Evolutionary conservation across 2,113 vertebrate species (phyloP).

Genomic region (Paramormyrops kingsleyae): DNA sequence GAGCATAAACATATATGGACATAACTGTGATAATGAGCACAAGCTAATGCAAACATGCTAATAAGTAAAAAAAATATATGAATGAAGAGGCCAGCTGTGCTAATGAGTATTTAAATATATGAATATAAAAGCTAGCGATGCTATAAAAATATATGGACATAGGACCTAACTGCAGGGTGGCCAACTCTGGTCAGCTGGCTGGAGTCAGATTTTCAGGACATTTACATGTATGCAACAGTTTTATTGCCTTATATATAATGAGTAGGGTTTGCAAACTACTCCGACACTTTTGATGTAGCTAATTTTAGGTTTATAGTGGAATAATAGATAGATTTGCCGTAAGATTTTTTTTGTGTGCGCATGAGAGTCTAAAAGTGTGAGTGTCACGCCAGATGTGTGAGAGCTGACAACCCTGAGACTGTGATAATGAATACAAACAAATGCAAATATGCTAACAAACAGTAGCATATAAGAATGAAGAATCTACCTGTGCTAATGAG

Average conservation of each 20-base stretch:
- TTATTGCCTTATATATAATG: neutral
- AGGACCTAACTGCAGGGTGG: neutral
- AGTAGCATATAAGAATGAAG: neutral
- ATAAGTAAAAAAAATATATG: neutral
- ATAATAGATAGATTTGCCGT: neutral
- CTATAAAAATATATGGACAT: neutral
- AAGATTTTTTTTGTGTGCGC: neutral
- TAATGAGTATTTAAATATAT: neutral
- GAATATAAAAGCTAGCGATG: neutral
- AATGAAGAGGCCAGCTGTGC: neutral
- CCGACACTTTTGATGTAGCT: neutral
- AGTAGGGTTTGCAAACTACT: neutral
- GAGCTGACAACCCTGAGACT: neutral
- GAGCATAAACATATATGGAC: neutral
- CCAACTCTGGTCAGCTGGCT: neutral
- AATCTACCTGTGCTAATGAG: neutral
- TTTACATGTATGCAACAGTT: neutral
- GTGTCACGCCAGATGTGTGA: neutral
- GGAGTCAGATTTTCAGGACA: neutral
- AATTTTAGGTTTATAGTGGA: neutral
- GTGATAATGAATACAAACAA: neutral
- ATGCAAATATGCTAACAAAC: neutral
- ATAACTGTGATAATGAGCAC: neutral
- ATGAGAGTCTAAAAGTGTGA: neutral
- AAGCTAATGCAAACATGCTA: neutral